Evolutionary conservation across 2,888 invertebrate genomes (phyloP), one percentile per base, ranked within the genome.

Genomic region (Bugula neritina): DNA sequence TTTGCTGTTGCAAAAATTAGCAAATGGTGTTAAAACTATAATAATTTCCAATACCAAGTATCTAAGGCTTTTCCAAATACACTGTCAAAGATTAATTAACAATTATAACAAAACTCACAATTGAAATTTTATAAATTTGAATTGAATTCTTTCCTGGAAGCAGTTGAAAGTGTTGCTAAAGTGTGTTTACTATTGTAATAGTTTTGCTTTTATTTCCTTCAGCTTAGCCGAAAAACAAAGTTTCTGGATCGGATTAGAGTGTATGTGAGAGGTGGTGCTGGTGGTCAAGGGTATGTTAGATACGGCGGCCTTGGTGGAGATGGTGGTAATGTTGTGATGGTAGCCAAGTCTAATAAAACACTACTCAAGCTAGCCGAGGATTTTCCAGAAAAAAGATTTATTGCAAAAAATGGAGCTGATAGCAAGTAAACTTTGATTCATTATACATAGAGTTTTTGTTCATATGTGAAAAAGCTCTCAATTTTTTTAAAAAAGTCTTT

Each of bases 251-350:
- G 90, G 0, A 85, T 96, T 31, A 87, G 91, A 75, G 82, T 97
- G 54, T 88, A 89, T 78, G 91, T 93, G 0, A 89, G 89, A 81
- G 95, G 90, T 1, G 97, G 97, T 1, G 86, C 89, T 31, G 97
- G 97, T 13, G 92, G 91, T 52, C 88, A 88, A 79, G 92, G 91
- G 23, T 85, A 90, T 27, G 90, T 90, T 1, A 90, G 90, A 79
- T 93, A 89, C 84, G 95, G 95, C 1, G 97, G 87, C 1, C 84
- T 91, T 17, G 97, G 97, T 13, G 97, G 97, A 0, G 89, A 90
- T 82, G 97, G 97, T 55, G 97, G 97, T 1, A 89, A 91, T 84
- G 90, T 98, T 1, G 89, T 89, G 78, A 87, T 92, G 23, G 84
- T 78, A 35, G 86, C 80, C 17, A 74, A 73, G 29, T 75, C 78